Evolutionary conservation across 2,888 invertebrate species (phyloP).

Genomic region (Tinea pellionella): DNA sequence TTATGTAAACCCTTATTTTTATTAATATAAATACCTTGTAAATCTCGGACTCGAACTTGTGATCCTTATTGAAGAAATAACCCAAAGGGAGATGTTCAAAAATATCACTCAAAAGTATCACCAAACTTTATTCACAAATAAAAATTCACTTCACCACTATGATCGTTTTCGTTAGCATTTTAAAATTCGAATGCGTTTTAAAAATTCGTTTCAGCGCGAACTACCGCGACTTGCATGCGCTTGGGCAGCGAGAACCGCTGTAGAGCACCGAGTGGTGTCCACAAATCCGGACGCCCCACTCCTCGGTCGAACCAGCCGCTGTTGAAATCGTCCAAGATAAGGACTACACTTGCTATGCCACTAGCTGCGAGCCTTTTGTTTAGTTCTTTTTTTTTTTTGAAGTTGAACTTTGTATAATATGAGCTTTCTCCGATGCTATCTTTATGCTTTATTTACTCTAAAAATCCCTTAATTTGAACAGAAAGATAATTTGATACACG

Average conservation of each 20-base stretch:
- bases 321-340: constrained; percentile 33
- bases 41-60: background rate
- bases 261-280: background rate
- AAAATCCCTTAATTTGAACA: too few relatives aligned
- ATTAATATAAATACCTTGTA: constrained; percentile 1
- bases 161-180: constrained; percentile 43
- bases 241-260: constrained; percentile 6
- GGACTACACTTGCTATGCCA: constrained; percentile 43
- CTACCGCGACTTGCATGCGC: constrained; percentile 2
- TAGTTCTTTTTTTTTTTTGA: constrained; percentile 36
- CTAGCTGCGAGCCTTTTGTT: constrained; percentile 42
- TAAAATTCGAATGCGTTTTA: constrained; percentile 24
- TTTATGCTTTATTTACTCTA: background rate
- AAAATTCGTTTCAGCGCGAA: background rate
- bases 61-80: background rate
- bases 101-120: constrained; percentile 8
- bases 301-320: background rate
- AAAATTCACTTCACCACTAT: constrained; percentile 51
- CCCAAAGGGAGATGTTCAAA: background rate
- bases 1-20: background rate
- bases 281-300: constrained; percentile 2
- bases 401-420: constrained; percentile 43
- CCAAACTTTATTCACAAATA: background rate
- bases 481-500: too few relatives aligned
- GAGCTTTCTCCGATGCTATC: constrained; percentile 18